These are phyloP conservation scores for Crossaster papposus DNA, from an alignment of 53 echinoderm and acorn worm species.

Conservation along the genomic window DNA sequence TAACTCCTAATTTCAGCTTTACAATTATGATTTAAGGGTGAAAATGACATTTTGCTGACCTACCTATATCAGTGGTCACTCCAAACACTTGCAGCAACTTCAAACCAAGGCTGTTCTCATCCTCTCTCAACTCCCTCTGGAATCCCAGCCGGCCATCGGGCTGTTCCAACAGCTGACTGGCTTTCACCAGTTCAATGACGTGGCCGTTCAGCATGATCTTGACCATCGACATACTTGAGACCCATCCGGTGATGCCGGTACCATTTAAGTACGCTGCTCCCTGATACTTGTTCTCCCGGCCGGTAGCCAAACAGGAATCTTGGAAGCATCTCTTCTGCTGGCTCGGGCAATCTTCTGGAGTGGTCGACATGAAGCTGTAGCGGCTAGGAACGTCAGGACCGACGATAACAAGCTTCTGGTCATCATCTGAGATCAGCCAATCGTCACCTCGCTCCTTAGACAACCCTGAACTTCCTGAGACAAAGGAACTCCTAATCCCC, in stretches of 20 bases:
- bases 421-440: constrained; percentile 68
- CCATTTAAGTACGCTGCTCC: constrained; percentile 61
- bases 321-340: constrained; percentile 58
- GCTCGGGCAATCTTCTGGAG: constrained; percentile 61
- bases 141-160: constrained; percentile 84
- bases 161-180: constrained; percentile 68
- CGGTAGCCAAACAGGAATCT: constrained; percentile 72
- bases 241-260: constrained; percentile 71
- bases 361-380: constrained; percentile 76
- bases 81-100: constrained; percentile 73
- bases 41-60: too few species aligned
- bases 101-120: constrained; percentile 76
- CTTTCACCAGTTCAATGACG: constrained; percentile 51
- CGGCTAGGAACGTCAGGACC: constrained; percentile 78
- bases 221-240: constrained; percentile 50
- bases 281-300: constrained; percentile 24
- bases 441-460: constrained; percentile 57
- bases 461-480: constrained; percentile 64
- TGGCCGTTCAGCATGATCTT: constrained; percentile 65
- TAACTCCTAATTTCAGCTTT: too few species aligned
- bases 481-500: constrained; percentile 53
- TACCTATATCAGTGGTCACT: constrained; percentile 60
- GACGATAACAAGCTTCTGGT: constrained; percentile 47
- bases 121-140: constrained; percentile 73
- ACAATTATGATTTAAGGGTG: too few species aligned